Percentiles rank a stretch among this genome's conserved stretches.
phyloP scores from a whole-genome alignment of 2,888 invertebrate genomes.

The Laspeyria flexula region DNA sequence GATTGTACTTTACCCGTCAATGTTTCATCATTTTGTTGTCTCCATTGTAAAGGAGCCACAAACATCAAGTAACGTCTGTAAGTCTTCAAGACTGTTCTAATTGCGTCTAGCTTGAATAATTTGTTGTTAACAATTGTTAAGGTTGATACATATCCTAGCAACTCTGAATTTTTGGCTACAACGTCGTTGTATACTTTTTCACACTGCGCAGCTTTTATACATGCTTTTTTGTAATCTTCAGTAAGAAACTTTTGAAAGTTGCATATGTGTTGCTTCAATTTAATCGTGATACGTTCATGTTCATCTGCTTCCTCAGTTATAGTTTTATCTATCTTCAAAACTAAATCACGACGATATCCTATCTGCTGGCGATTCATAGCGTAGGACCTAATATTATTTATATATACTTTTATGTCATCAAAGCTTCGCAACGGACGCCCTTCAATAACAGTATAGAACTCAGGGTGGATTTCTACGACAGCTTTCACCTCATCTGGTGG shows the following conservation, averaged over 20 bases:
- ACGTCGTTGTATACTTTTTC: constrained; percentile 69
- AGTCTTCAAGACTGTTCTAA: constrained; percentile 69
- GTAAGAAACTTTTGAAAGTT: constrained; percentile 78
- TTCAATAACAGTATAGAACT: constrained; percentile 87
- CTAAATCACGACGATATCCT: constrained; percentile 75
- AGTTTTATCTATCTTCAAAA: constrained; percentile 71
- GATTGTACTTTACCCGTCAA: constrained; percentile 64
- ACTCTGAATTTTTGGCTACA: constrained; percentile 67
- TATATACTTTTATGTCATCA: constrained; percentile 86
- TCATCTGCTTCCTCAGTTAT: constrained; percentile 64
- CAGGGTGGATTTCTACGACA: constrained; percentile 88
- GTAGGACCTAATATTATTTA: constrained; percentile 81
- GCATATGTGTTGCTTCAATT: constrained; percentile 72
- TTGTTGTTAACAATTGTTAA: constrained; percentile 73
- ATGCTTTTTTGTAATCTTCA: constrained; percentile 79
- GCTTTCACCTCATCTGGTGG: constrained; percentile 84
- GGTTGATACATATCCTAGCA: constrained; percentile 65
- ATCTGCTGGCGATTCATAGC: constrained; percentile 82
- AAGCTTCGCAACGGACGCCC: constrained; percentile 86
- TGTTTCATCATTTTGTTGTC: constrained; percentile 72
- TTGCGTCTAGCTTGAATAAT: constrained; percentile 77
- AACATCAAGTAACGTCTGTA: constrained; percentile 76
- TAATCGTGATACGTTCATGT: constrained; percentile 61
- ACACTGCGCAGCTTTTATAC: constrained; percentile 63
- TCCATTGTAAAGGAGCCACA: constrained; percentile 77